Conservation (phyloP, 2,113 vertebrate species). For the Megalops atlanticus region DNA sequence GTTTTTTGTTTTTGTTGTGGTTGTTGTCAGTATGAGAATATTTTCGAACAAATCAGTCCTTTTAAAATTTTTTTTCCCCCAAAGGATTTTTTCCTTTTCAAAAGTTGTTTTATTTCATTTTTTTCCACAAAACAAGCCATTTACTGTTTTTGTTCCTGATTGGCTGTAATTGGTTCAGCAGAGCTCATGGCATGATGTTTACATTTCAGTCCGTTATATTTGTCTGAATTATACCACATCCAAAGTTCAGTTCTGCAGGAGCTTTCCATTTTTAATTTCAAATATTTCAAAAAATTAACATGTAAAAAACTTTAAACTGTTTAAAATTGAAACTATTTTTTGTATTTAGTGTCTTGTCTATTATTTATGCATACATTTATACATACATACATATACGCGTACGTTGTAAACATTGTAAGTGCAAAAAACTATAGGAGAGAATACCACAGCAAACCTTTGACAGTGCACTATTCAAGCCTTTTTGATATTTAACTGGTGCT, state of each 20-base stretch:
- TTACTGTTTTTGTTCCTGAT: slow-evolving; percentile 24
- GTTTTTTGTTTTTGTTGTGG: slow-evolving; percentile 26
- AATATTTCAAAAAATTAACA: neutral
- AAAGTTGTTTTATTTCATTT: slow-evolving; percentile 18
- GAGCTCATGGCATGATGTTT: neutral
- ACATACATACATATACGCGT: neutral
- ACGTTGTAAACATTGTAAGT: neutral
- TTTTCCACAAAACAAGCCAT: neutral
- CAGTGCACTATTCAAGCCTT: too few relatives aligned
- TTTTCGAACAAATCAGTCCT: slow-evolving; percentile 3
- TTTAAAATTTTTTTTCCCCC: slow-evolving; percentile 28
- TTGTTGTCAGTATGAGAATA: slow-evolving; percentile 19
- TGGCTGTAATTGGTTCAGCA: slow-evolving; percentile 21
- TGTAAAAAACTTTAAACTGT: neutral
- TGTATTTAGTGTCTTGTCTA: too few relatives aligned
- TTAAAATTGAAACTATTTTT: too few relatives aligned
- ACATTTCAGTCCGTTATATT: neutral
- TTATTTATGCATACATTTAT: neutral
- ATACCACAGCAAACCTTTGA: too few relatives aligned
- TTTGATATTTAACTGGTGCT: too few relatives aligned
- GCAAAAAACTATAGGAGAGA: too few relatives aligned
- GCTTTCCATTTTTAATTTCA: too few relatives aligned
- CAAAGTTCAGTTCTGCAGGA: neutral
- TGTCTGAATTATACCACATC: too few relatives aligned
- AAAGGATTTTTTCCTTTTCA: slow-evolving; percentile 23